Conservation (phyloP, 2,888 invertebrate genomes). For the Lasioglossum vierecki region DNA sequence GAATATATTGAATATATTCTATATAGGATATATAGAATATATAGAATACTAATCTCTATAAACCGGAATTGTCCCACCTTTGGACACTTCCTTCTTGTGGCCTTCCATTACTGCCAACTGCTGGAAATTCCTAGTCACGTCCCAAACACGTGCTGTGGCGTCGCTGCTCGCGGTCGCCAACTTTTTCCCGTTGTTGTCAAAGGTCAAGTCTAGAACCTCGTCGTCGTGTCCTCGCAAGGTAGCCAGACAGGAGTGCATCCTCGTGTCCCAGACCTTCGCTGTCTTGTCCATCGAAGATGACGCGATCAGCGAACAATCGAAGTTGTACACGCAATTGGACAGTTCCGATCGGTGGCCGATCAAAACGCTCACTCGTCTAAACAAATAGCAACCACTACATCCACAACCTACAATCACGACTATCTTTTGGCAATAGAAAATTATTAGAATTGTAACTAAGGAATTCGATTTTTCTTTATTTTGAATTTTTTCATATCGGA, state of each 20-base stretch:
- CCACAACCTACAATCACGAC: no score
- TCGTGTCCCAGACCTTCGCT: slow-evolving; percentile 89
- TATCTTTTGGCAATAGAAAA: neutral
- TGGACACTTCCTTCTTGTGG: slow-evolving; percentile 89
- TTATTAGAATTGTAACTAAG: neutral
- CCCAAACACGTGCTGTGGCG: slow-evolving; percentile 90
- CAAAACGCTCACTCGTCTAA: slow-evolving; percentile 86
- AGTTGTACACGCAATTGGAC: slow-evolving; percentile 89
- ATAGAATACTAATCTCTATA: no score
- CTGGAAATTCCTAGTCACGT: slow-evolving; percentile 85
- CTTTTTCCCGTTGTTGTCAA: slow-evolving; percentile 89
- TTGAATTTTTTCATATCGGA: neutral
- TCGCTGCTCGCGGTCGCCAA: slow-evolving; percentile 92
- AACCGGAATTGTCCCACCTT: slow-evolving; percentile 81
- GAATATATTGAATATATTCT: no score
- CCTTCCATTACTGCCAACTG: slow-evolving; percentile 87
- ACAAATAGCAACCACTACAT: neutral
- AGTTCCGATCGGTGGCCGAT: slow-evolving; percentile 88
- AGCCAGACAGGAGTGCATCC: slow-evolving; percentile 86
- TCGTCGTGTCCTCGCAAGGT: slow-evolving; percentile 87
- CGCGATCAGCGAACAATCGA: slow-evolving; percentile 88
- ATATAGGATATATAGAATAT: no score
- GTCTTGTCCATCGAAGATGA: slow-evolving; percentile 90
- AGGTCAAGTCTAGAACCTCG: slow-evolving; percentile 91
- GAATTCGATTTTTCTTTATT: neutral